Evolutionary conservation across 1,140 invertebrate genomes (phyloP).

Genomic region (Cephus cinctus): DNA sequence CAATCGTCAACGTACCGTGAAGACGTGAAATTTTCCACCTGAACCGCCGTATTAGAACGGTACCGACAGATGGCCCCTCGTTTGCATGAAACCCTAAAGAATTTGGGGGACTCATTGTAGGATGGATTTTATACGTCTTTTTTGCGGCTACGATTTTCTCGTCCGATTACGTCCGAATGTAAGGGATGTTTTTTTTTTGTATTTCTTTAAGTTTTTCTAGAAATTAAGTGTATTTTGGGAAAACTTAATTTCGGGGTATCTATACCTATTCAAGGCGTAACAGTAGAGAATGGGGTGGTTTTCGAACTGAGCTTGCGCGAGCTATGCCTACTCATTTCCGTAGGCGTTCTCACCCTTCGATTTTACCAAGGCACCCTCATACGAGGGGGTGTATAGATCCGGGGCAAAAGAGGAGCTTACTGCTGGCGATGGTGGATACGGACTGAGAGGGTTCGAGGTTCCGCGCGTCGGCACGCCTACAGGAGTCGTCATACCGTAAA

Average conservation of each 20-base stretch:
- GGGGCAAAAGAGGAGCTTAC: not conserved
- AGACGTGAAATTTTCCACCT: slow-evolving; percentile 30
- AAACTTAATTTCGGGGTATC: not conserved
- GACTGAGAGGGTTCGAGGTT: not conserved
- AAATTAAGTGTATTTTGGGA: too few species aligned
- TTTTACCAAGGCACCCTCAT: slow-evolving; percentile 26
- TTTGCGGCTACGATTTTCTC: too few species aligned
- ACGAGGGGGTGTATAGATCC: not conserved
- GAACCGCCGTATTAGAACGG: slow-evolving; percentile 7
- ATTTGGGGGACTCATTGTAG: too few species aligned
- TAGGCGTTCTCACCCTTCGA: slow-evolving; percentile 30
- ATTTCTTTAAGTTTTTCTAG: too few species aligned
- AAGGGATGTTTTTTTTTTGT: too few species aligned
- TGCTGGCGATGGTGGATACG: not conserved
- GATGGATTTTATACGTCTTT: too few species aligned
- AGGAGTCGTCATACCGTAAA: slow-evolving; percentile 36
- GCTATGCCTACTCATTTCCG: slow-evolving; percentile 33
- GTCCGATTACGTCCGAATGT: too few species aligned
- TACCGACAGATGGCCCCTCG: slow-evolving; percentile 25
- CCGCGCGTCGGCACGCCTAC: slow-evolving; percentile 34
- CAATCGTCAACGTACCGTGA: slow-evolving; percentile 21
- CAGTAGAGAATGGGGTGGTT: slow-evolving; percentile 10
- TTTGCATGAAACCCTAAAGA: too few species aligned
- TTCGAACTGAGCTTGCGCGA: slow-evolving; percentile 31
- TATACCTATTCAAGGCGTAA: not conserved